A percentile compares a stretch with the other conserved stretches of the same genome.
Conservation (phyloP, 2,888 invertebrate genomes). For the Eristalis arbustorum region DNA sequence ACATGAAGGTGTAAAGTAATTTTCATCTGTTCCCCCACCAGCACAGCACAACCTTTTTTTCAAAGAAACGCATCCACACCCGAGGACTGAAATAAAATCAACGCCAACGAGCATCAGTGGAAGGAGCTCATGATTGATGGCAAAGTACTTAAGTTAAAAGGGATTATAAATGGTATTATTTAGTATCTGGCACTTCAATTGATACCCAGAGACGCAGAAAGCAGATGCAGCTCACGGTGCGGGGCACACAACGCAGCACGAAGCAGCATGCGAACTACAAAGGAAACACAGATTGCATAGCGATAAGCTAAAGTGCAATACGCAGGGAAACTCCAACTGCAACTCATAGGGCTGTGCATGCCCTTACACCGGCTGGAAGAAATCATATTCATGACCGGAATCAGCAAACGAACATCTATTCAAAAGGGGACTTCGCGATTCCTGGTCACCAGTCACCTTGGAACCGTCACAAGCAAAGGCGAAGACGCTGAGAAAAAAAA, state of each 20-base stretch:
- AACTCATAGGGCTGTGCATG: background rate
- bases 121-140: slow-evolving; percentile 56
- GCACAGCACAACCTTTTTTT: background rate
- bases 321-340: background rate
- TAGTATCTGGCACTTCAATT: slow-evolving; percentile 60
- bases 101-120: slow-evolving; percentile 37
- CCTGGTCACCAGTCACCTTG: slow-evolving; percentile 39
- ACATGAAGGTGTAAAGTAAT: slow-evolving; percentile 19
- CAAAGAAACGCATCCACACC: background rate
- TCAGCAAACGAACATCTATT: slow-evolving; percentile 34
- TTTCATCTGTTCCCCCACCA: background rate
- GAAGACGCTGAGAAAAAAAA: background rate
- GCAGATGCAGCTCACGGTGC: slow-evolving; percentile 26
- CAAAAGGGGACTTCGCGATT: slow-evolving; percentile 7
- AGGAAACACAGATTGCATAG: slow-evolving; percentile 29
- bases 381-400: slow-evolving; percentile 17
- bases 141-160: slow-evolving; percentile 61
- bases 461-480: slow-evolving; percentile 6
- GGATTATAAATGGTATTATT: slow-evolving; percentile 66
- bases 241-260: background rate
- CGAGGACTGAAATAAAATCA: slow-evolving; percentile 7
- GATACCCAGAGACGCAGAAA: slow-evolving; percentile 47
- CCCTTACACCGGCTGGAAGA: background rate
- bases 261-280: background rate
- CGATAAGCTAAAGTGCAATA: slow-evolving; percentile 35